Conservation (phyloP, 2,888 invertebrate genomes). For the Cynaeus angustus region DNA sequence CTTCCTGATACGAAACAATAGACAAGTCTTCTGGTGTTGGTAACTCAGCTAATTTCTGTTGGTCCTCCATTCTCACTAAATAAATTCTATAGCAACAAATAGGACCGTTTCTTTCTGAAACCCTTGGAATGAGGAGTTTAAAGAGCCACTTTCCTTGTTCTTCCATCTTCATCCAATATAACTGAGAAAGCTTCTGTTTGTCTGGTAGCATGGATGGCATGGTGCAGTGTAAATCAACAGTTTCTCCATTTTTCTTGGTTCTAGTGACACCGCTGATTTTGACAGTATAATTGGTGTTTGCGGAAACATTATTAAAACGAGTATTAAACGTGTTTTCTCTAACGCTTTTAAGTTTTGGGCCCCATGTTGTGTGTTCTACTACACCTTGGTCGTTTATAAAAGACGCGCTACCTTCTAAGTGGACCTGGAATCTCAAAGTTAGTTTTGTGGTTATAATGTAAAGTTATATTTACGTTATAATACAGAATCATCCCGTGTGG, state of each 20-base stretch:
- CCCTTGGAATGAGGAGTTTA: slow-evolving; percentile 82
- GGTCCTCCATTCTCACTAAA: slow-evolving; percentile 81
- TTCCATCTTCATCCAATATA: slow-evolving; percentile 78
- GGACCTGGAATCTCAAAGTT: slow-evolving; percentile 63
- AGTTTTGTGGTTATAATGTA: slow-evolving; percentile 5
- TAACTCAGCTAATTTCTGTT: slow-evolving; percentile 78
- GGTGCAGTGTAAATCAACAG: slow-evolving; percentile 77
- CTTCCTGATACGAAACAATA: slow-evolving; percentile 82
- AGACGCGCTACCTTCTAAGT: slow-evolving; percentile 74
- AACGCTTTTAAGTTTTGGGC: slow-evolving; percentile 77
- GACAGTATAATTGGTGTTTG: slow-evolving; percentile 90
- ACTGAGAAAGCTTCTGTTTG: slow-evolving; percentile 75
- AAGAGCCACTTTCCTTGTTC: slow-evolving; percentile 82
- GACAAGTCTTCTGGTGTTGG: slow-evolving; percentile 81
- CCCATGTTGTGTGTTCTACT: slow-evolving; percentile 74
- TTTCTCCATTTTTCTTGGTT: slow-evolving; percentile 82
- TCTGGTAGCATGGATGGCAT: slow-evolving; percentile 85
- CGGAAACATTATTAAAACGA: slow-evolving; percentile 81
- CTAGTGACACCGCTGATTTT: slow-evolving; percentile 85
- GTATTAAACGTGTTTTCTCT: slow-evolving; percentile 72
- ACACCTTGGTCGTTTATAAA: slow-evolving; percentile 74
- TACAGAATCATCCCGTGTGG: slow-evolving; percentile 87
- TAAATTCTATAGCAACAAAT: slow-evolving; percentile 91
- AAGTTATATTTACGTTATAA: slow-evolving; percentile 77
- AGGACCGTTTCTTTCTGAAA: slow-evolving; percentile 89